A percentile compares a stretch with the other conserved stretches of the same genome.
Evolutionary conservation across 2,113 vertebrate genomes (phyloP).

Genomic region (Oxyura jamaicensis): DNA sequence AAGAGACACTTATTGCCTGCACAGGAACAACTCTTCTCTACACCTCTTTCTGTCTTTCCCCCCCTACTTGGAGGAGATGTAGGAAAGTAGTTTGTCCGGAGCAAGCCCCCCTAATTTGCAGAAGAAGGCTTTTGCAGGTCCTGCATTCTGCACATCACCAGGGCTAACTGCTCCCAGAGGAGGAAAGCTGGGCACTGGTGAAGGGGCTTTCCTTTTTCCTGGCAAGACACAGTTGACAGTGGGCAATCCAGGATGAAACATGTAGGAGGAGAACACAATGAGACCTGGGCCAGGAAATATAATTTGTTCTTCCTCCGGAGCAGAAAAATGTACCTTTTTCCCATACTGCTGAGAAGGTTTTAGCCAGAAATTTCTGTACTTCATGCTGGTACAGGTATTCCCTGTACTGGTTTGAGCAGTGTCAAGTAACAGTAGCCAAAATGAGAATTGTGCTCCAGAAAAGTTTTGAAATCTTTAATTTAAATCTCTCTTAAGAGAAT

Average conservation of each 20-base stretch:
- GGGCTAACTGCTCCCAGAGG: not conserved
- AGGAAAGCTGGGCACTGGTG: not conserved
- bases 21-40: not conserved
- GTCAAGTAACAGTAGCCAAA: not conserved
- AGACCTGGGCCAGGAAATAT: not conserved
- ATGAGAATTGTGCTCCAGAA: not conserved
- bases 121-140: not conserved
- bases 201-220: not conserved
- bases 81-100: not conserved
- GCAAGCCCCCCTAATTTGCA: not conserved
- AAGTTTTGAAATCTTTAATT: not conserved
- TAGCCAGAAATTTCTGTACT: not conserved
- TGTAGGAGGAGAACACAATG: not conserved
- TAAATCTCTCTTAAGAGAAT: not conserved
- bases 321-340: not conserved
- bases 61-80: accelerated
- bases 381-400: not conserved
- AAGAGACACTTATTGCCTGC: not conserved
- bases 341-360: not conserved
- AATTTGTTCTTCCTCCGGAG: not conserved
- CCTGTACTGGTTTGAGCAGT: not conserved
- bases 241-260: accelerated
- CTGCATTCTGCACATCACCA: not conserved
- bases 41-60: not conserved
- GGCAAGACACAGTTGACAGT: not conserved